Evolutionary conservation across 2,113 vertebrate species (phyloP), one percentile per base, ranked within the genome.

Genomic region (Orientallactaga bullata): DNA sequence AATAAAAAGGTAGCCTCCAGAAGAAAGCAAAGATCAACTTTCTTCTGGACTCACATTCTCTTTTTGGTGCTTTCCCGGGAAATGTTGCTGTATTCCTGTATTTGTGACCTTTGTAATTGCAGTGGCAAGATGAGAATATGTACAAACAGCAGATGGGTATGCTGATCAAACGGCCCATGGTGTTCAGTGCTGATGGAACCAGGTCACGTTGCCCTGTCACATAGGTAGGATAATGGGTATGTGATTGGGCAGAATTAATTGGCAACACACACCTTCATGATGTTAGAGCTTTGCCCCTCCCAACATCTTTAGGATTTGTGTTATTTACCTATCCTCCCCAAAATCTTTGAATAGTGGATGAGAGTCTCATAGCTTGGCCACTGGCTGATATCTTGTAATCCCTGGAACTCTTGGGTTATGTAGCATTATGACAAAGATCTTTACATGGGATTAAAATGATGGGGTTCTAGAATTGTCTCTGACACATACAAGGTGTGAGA

Each of bases 1-100:
- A 98, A 98, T 97, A 98, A 98, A 98, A 97, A 82, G 58, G 85
- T 95, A 88, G 97, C 98, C 98, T 94, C 3, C 0, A 97, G 98
- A 97, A 96, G 93, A 97, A 80, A 96, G 94, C 74, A 74, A 79
- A 97, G 79, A 95, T 96, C 42, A 74, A 83, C 74, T 84, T 20
- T 87, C 30, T 65, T 9, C 16, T 23, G 8, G 0, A 72, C 5
- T 60, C 20, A 55, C 42, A 68, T 58, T 89, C 37, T n/a, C 11
- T 80, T 28, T 35, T 51, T 37, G 10, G 0, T 20, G 30, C 60
- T 26, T 55, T 8, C 0, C 42, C 55, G 55, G 5, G 78, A 85
- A n/a, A 81, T 76, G 58, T 72, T 20, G 81, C 32, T 60, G 79
- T 37, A 73, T n/a, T 10, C 18, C 55, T 85, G 63, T 86, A 81